Evolutionary conservation across 2,113 vertebrate species (phyloP).

Genomic region (human): GRCh38 chr1:36428001-36428500

Average conservation of each 20-base stretch:
- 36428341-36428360: background rate
- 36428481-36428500: background rate
- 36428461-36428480: background rate
- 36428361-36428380: background rate
- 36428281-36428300: background rate
- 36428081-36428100: too few species aligned
- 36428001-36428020: too few species aligned
- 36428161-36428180: too few species aligned
- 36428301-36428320: background rate
- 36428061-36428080: too few species aligned
- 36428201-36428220: background rate
- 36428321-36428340: background rate
- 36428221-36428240: background rate
- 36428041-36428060: too few species aligned
- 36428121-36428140: too few species aligned
- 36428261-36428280: background rate
- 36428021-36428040: too few species aligned
- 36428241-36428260: background rate
- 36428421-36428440: background rate
- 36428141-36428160: too few species aligned
- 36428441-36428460: background rate
- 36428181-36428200: too few species aligned
- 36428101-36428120: too few species aligned
- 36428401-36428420: background rate
- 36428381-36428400: background rate